A percentile compares a stretch with the other conserved stretches of the same genome.
Evolutionary conservation across 2,888 invertebrate genomes (phyloP).

Genomic region (Sthenelais limicola): DNA sequence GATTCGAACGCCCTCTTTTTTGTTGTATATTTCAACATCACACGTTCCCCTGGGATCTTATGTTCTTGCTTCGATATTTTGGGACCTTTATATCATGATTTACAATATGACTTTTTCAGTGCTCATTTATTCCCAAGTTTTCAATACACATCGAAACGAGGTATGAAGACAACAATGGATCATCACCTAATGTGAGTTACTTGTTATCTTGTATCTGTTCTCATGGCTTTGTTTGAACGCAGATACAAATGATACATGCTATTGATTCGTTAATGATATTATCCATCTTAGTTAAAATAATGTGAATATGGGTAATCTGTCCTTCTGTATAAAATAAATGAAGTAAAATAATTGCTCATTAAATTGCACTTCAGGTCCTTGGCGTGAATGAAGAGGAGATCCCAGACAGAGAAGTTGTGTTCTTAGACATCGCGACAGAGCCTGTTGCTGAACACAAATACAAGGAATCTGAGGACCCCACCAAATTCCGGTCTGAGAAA

Average conservation of each 20-base stretch:
- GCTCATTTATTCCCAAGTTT: slow-evolving; percentile 91
- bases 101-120: slow-evolving; percentile 75
- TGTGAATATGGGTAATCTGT: no score
- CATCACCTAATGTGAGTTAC: slow-evolving; percentile 90
- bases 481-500: slow-evolving; percentile 85
- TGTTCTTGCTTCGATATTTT: no score
- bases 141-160: slow-evolving; percentile 88
- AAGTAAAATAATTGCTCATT: not conserved
- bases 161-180: slow-evolving; percentile 91
- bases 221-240: no score
- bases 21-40: no score
- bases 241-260: no score
- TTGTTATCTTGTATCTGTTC: no score
- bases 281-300: no score
- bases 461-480: slow-evolving; percentile 90
- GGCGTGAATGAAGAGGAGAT: slow-evolving; percentile 82
- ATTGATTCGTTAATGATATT: no score
- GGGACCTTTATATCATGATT: no score
- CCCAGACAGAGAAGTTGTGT: slow-evolving; percentile 82
- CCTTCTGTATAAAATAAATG: no score
- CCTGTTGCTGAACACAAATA: slow-evolving; percentile 89
- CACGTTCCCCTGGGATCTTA: no score
- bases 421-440: slow-evolving; percentile 90
- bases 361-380: slow-evolving; percentile 79
- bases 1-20: no score